These are phyloP conservation scores for Poliocrania exsul DNA, from an alignment of 2,797 vertebrate species.

Conservation along the genomic window DNA sequence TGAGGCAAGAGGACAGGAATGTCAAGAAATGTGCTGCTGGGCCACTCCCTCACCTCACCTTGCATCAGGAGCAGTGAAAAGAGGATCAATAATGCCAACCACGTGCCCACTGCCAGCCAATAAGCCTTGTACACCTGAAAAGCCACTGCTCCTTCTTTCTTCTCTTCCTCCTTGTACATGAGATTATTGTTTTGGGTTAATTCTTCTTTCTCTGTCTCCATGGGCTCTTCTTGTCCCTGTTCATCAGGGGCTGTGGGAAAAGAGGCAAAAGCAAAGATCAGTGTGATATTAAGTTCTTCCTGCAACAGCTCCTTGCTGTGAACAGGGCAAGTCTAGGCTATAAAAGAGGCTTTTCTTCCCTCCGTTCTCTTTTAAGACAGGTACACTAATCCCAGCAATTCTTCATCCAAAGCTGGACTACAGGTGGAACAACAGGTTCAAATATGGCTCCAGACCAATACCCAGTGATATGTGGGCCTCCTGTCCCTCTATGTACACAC, in stretches of 20 bases:
- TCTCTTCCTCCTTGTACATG: slow-evolving; percentile 84
- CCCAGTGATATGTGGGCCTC: background rate
- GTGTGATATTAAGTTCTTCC: accelerated
- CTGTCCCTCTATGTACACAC: background rate
- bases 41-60: slow-evolving; percentile 86
- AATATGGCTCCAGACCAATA: background rate
- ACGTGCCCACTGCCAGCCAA: slow-evolving; percentile 85
- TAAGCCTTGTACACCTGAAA: slow-evolving; percentile 89
- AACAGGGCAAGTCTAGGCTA: background rate
- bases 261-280: background rate
- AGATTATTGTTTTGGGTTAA: background rate
- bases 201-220: slow-evolving; percentile 27
- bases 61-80: slow-evolving; percentile 91
- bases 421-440: background rate
- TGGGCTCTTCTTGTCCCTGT: slow-evolving; percentile 26
- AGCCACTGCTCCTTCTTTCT: slow-evolving; percentile 87
- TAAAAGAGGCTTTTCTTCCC: background rate
- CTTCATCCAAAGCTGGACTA: background rate
- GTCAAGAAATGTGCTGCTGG: background rate
- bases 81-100: slow-evolving; percentile 81
- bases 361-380: background rate
- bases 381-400: background rate
- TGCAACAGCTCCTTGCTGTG: background rate
- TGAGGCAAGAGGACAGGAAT: background rate
- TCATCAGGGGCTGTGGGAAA: slow-evolving; percentile 24